phyloP scores from a whole-genome alignment of 2,888 invertebrate genomes.

The Cetonia aurata region DNA sequence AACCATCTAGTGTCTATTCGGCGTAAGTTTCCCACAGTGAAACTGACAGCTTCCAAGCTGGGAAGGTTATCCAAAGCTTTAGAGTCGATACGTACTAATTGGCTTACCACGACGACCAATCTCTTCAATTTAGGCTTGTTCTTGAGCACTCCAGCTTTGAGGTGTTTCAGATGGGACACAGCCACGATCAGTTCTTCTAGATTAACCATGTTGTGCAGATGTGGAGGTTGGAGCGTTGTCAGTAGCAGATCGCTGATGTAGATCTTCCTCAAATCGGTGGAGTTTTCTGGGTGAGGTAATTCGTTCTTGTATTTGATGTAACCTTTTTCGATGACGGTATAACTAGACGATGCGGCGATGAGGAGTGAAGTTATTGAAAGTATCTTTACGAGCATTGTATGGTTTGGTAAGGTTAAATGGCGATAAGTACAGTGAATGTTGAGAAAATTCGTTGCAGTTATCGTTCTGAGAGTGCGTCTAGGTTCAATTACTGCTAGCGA shows the following conservation, averaged over 20 bases:
- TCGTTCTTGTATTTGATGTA: slow-evolving; percentile 17
- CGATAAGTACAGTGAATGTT: too few species aligned
- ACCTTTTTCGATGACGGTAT: slow-evolving; percentile 10
- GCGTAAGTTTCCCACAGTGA: slow-evolving; percentile 17
- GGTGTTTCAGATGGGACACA: not conserved
- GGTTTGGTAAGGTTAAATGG: too few species aligned
- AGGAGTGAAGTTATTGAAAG: not conserved
- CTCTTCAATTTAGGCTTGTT: slow-evolving; percentile 19
- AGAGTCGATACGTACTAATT: slow-evolving; percentile 19
- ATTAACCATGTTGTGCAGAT: slow-evolving; percentile 8
- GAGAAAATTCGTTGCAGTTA: slow-evolving; percentile 1
- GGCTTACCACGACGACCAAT: slow-evolving; percentile 10
- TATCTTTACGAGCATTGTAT: slow-evolving; percentile 4
- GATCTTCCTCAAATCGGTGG: not conserved
- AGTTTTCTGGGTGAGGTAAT: not conserved
- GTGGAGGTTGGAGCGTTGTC: slow-evolving; percentile 5
- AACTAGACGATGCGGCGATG: not conserved
- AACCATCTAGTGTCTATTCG: slow-evolving; percentile 26
- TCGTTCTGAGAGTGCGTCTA: slow-evolving; percentile 9
- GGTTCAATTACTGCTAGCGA: slow-evolving; percentile 18
- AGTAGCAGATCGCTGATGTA: slow-evolving; percentile 26
- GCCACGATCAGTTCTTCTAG: slow-evolving; percentile 28
- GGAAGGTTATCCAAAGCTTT: slow-evolving; percentile 19
- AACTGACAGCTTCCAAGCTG: slow-evolving; percentile 6
- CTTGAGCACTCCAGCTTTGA: slow-evolving; percentile 22